Percentiles rank a stretch among this genome's conserved stretches.
Conservation (phyloP, 2,113 vertebrate species). For the Prunella himalayana region DNA sequence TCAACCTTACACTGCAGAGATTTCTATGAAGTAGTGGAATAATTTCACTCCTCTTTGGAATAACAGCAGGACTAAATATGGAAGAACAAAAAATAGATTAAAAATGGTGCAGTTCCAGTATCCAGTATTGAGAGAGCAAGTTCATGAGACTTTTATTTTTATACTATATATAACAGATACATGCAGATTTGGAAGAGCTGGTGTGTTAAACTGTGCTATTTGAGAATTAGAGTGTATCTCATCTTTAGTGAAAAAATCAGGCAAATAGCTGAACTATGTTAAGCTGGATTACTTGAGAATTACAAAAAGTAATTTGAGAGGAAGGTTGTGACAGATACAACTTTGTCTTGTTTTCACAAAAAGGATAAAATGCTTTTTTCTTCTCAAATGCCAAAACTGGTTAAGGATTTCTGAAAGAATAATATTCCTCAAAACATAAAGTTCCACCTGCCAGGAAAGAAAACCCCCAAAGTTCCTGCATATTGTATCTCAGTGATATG, state of each 20-base stretch:
- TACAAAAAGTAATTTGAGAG: conserved; percentile 42
- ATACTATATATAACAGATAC: background rate
- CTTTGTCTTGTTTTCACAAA: conserved; percentile 21
- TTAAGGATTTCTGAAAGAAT: background rate
- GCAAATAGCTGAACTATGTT: background rate
- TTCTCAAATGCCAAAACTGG: background rate
- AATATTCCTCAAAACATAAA: background rate
- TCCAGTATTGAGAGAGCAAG: background rate
- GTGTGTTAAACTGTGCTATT: conserved; percentile 15
- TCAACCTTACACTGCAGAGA: background rate
- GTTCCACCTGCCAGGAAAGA: background rate
- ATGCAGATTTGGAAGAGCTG: conserved; percentile 42
- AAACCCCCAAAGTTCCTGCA: background rate
- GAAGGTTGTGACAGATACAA: conserved; percentile 33
- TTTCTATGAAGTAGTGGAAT: background rate
- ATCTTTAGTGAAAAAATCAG: conserved; percentile 39
- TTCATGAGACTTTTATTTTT: conserved; percentile 51
- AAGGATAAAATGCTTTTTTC: background rate
- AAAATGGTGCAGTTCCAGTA: background rate
- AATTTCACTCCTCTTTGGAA: background rate
- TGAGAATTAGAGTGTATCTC: conserved; percentile 30
- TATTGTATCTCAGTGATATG: background rate
- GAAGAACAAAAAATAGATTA: conserved; percentile 56
- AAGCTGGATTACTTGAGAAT: conserved; percentile 51
- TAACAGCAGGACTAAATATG: conserved; percentile 39